phyloP scores from a whole-genome alignment of 2,113 vertebrate species.

The Callopanchax toddi region DNA sequence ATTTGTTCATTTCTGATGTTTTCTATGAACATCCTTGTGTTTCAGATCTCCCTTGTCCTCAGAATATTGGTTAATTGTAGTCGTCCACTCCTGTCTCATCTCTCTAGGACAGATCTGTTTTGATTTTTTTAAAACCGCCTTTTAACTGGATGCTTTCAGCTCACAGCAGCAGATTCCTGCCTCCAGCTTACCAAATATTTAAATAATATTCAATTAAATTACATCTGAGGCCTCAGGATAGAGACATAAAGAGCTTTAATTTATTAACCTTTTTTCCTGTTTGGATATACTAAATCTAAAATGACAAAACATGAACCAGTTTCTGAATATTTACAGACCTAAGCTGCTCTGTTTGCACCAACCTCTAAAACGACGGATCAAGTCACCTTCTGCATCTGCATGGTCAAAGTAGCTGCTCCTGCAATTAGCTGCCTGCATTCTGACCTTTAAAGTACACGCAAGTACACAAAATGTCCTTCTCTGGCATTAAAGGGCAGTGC shows the following conservation, averaged over 20 bases:
- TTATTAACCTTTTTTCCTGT: not conserved
- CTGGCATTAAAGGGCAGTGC: not conserved
- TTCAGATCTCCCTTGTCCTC: no score
- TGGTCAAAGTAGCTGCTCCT: not conserved
- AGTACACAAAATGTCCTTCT: not conserved
- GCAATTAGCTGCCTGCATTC: conserved; percentile 1
- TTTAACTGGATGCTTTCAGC: not conserved
- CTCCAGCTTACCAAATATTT: not conserved
- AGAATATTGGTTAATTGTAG: no score
- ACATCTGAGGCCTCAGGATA: not conserved
- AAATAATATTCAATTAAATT: not conserved
- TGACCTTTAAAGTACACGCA: not conserved
- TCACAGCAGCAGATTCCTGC: not conserved
- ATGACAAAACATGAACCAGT: not conserved
- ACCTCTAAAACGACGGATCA: not conserved
- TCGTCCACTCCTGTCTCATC: no score
- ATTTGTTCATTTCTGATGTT: no score
- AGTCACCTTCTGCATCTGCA: not conserved
- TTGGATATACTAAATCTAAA: not conserved
- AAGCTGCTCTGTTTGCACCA: not conserved
- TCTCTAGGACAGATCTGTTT: no score
- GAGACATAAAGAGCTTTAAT: not conserved
- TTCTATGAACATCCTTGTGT: no score
- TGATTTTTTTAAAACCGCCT: no score
- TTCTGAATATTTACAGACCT: not conserved